Percentiles rank a stretch among this genome's conserved stretches.
phyloP scores from a whole-genome alignment of 2,888 invertebrate species.

The Drosophila kanekoi region DNA sequence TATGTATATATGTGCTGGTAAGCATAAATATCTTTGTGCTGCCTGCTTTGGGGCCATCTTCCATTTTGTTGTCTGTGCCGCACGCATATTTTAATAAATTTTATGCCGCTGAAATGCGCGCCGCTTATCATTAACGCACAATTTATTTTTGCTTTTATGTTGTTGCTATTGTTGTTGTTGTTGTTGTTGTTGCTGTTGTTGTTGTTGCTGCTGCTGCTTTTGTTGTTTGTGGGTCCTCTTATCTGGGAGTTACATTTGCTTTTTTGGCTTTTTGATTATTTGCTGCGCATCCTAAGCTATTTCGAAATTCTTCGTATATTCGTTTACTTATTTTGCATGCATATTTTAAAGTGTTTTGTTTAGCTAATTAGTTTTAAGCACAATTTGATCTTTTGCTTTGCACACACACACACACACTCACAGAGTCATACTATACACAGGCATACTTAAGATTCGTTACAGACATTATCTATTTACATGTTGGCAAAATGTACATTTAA shows the following conservation, averaged over 20 bases:
- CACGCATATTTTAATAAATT: conserved; percentile 80
- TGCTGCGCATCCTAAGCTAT: conserved; percentile 70
- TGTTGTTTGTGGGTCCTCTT: conserved; percentile 46
- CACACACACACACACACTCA: conserved; percentile 15
- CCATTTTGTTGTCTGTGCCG: conserved; percentile 37
- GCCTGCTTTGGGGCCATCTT: conserved; percentile 49
- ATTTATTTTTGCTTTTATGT: conserved; percentile 81
- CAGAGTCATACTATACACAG: conserved; percentile 14
- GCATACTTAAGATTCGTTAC: conserved; percentile 28
- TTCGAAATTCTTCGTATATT: conserved; percentile 28
- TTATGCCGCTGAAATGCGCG: conserved; percentile 76
- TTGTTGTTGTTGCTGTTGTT: conserved; percentile 28
- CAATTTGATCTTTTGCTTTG: conserved; percentile 48
- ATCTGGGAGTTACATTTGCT: conserved; percentile 77
- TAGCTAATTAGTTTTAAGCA: conserved; percentile 67
- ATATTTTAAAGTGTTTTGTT: conserved; percentile 57
- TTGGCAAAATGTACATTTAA: conserved; percentile 74
- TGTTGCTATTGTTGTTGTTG: conserved; percentile 33
- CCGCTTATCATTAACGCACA: conserved; percentile 82
- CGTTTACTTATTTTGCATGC: conserved; percentile 23
- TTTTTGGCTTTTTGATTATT: conserved; percentile 81
- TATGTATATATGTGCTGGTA: conserved; percentile 38
- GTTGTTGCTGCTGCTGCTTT: conserved; percentile 19
- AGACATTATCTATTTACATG: conserved; percentile 75
- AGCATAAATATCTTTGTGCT: conserved; percentile 67